These are phyloP conservation scores for Sakesphorus luctuosus DNA, from an alignment of 2,113 vertebrate genomes.

Conservation along the genomic window DNA sequence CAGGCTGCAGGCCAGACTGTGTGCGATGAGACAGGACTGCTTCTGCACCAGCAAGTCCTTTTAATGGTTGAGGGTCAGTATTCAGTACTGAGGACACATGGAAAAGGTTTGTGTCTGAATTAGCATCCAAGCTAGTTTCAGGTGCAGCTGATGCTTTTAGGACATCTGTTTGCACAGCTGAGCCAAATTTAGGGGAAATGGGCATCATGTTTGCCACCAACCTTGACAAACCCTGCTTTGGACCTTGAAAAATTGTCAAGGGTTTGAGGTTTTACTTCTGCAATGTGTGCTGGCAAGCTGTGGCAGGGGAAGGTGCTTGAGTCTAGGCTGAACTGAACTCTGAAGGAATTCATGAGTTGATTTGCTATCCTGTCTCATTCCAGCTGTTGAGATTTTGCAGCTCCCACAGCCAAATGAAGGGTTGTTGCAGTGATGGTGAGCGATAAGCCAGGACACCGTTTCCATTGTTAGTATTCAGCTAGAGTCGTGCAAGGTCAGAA, in stretches of 20 bases:
- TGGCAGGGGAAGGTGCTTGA: background rate
- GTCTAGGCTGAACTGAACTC: background rate
- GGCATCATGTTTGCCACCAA: background rate
- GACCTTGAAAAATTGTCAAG: background rate
- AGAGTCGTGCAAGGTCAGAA: background rate
- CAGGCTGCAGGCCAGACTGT: background rate
- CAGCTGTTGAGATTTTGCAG: background rate
- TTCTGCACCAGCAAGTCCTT: background rate
- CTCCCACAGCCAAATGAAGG: background rate
- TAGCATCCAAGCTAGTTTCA: background rate
- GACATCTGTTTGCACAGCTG: background rate
- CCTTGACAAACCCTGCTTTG: background rate
- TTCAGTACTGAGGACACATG: background rate
- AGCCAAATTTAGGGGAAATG: background rate
- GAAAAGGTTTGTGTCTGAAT: background rate
- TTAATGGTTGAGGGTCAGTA: background rate
- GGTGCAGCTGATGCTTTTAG: background rate
- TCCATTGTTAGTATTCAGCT: background rate
- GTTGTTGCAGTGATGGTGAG: background rate
- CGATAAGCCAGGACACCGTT: background rate
- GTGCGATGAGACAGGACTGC: background rate
- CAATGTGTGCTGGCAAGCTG: background rate
- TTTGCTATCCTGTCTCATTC: background rate
- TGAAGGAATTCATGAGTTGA: background rate
- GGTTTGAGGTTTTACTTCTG: background rate